A percentile compares a stretch with the other conserved stretches of the same genome.
Evolutionary conservation across 2,113 vertebrate species (phyloP).

Genomic region (Porphyrio hochstetteri): DNA sequence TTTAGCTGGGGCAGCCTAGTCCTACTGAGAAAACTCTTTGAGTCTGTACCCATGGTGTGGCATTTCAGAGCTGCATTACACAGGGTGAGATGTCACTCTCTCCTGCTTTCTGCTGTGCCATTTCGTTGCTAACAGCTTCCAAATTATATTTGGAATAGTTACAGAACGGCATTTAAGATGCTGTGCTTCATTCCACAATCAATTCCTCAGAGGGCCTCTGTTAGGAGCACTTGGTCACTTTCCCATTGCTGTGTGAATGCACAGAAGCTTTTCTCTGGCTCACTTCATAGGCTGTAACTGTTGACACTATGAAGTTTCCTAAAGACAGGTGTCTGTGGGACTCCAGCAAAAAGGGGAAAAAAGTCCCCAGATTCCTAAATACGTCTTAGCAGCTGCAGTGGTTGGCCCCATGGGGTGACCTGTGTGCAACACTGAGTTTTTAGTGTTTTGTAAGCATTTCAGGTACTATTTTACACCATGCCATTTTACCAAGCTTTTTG

Average conservation of each 20-base stretch:
- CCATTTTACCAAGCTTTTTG: constrained; percentile 71
- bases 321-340: constrained; percentile 23
- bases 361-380: not conserved
- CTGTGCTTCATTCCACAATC: constrained; percentile 5
- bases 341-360: not conserved
- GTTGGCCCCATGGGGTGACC: not conserved
- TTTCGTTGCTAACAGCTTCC: not conserved
- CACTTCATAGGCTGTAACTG: constrained; percentile 25
- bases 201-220: constrained; percentile 22
- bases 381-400: constrained; percentile 11
- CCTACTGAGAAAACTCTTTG: not conserved
- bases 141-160: constrained; percentile 36
- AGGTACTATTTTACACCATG: constrained; percentile 65
- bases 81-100: not conserved
- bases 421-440: constrained; percentile 38
- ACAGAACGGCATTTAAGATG: constrained; percentile 19
- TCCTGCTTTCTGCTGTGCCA: not conserved
- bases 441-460: constrained; percentile 59
- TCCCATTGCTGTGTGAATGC: constrained; percentile 17
- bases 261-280: constrained; percentile 21
- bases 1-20: not conserved
- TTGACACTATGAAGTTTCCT: constrained; percentile 35
- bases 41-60: no score
- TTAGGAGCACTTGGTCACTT: constrained; percentile 27
- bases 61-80: not conserved